Conservation (phyloP, 2,888 invertebrate species). For the Agriopis marginaria region DNA sequence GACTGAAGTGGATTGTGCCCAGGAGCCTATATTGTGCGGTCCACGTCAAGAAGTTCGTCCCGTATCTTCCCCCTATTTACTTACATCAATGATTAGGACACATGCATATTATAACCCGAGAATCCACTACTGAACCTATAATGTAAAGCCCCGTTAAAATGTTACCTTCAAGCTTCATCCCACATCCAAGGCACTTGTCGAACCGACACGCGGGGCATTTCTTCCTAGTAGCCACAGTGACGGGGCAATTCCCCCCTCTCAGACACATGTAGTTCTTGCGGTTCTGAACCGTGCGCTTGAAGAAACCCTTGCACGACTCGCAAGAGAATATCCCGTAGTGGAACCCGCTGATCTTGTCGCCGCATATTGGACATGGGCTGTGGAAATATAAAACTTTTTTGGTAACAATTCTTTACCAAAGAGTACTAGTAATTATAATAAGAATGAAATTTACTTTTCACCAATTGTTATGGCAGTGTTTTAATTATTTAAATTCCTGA, state of each 20-base stretch:
- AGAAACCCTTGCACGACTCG: slow-evolving; percentile 99
- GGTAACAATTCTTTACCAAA: too few relatives aligned
- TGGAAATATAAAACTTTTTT: neutral
- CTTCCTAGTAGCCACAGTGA: slow-evolving; percentile 96
- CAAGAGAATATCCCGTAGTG: slow-evolving; percentile 99
- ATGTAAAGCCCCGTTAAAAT: neutral
- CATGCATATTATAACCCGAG: too few relatives aligned
- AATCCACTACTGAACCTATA: neutral
- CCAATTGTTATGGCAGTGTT: too few relatives aligned
- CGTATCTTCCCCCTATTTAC: too few relatives aligned
- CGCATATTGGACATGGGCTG: slow-evolving; percentile 97
- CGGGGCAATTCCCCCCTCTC: slow-evolving; percentile 95
- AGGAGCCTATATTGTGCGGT: too few relatives aligned
- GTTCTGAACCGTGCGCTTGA: slow-evolving; percentile 99
- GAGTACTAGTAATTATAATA: too few relatives aligned
- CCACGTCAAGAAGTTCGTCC: too few relatives aligned
- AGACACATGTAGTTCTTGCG: slow-evolving; percentile 98
- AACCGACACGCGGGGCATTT: slow-evolving; percentile 99
- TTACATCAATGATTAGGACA: too few relatives aligned
- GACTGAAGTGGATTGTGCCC: too few relatives aligned
- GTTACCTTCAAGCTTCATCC: slow-evolving; percentile 97
- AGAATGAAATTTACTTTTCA: too few relatives aligned
- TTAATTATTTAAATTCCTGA: too few relatives aligned
- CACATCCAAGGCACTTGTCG: slow-evolving; percentile 97
- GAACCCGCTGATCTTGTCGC: slow-evolving; percentile 98